These are phyloP conservation scores for Oreochromis mossambicus DNA, from an alignment of 2,797 vertebrate genomes.

Conservation along the genomic window DNA sequence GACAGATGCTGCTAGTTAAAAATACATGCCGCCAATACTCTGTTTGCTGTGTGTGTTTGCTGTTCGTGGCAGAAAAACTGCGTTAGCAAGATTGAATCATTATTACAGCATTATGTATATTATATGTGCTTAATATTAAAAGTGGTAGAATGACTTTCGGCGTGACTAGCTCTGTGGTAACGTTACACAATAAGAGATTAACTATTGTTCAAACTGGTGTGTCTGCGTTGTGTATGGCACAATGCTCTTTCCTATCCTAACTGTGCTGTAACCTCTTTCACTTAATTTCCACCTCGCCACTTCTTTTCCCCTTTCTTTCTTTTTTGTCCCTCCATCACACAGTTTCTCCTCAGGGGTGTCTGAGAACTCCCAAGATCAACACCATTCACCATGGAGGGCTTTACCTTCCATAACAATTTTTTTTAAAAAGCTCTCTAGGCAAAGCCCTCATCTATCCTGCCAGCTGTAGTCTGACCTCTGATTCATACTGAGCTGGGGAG, in stretches of 20 bases:
- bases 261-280: neutral
- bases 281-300: neutral
- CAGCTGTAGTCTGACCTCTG: conserved; percentile 34
- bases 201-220: neutral
- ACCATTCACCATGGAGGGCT: conserved; percentile 22
- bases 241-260: neutral
- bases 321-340: neutral
- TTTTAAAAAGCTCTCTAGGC: conserved; percentile 4
- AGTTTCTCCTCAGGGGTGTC: neutral
- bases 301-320: neutral
- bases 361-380: conserved; percentile 4
- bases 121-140: neutral
- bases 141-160: neutral
- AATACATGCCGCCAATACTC: neutral
- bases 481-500: conserved; percentile 31
- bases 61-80: neutral
- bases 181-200: neutral
- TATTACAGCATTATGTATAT: neutral
- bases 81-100: neutral
- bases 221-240: neutral
- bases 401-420: conserved; percentile 17
- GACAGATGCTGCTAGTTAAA: neutral
- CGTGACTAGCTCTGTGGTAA: neutral
- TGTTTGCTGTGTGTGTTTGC: neutral
- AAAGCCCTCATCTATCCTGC: conserved; percentile 8